A percentile compares a stretch with the other conserved stretches of the same genome.
Conservation (phyloP, 64 coral and sea anemone genomes). For the Astreopora myriophthalma region DNA sequence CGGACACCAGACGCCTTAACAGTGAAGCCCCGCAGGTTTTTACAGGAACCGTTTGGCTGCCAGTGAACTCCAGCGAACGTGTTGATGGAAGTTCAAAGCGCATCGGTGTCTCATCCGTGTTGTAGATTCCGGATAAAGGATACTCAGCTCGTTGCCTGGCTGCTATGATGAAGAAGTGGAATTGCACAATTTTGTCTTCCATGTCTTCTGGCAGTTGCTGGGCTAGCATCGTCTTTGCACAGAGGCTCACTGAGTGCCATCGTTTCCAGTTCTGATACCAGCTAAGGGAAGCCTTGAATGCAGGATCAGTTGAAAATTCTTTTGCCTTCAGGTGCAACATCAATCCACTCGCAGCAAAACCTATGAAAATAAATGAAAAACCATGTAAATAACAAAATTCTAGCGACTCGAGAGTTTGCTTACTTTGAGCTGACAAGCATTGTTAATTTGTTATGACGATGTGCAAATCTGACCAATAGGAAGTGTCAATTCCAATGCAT, state of each 20-base stretch:
- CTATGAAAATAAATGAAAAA: conserved; percentile 15
- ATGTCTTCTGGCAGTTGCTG: no score
- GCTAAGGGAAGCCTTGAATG: conserved; percentile 32
- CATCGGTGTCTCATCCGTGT: no score
- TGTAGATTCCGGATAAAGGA: no score
- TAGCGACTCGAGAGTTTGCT: neutral
- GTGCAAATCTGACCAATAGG: neutral
- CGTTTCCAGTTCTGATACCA: conserved; percentile 35
- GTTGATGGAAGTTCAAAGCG: no score
- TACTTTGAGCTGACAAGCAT: conserved; percentile 22
- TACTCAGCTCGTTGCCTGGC: no score
- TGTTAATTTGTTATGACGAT: conserved; percentile 20
- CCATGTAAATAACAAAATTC: conserved; percentile 25
- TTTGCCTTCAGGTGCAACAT: conserved; percentile 36
- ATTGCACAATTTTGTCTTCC: no score
- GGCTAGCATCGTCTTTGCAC: neutral
- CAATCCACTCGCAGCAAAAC: conserved; percentile 42
- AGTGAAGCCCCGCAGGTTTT: no score
- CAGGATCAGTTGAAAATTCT: conserved; percentile 34
- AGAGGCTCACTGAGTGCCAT: neutral
- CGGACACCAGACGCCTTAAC: no score
- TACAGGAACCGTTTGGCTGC: no score
- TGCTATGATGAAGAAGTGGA: no score
- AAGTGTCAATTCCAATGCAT: neutral
- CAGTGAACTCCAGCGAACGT: no score